Base-by-base conservation (phyloP, 2,888 invertebrate genomes). In the Xestia rhomboidea region DNA sequence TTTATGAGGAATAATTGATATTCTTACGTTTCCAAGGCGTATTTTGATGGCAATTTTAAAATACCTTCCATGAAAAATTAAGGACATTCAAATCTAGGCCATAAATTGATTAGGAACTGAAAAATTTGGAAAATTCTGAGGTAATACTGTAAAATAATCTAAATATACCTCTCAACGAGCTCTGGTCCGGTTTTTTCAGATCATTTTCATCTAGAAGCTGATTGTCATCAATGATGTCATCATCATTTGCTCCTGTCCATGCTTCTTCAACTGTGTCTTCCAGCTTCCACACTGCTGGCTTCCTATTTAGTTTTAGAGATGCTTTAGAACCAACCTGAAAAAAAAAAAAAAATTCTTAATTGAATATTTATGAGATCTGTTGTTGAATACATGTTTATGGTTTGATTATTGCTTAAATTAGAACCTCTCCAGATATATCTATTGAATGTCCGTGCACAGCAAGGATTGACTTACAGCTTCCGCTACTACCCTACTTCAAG, bases 161-260 rank as follows among this genome's bases (percentile, higher is more conserved):
- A 27, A 30, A 67, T 24, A 34, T 93, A 99, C 99, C 98, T 97
- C 97, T 98, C n/a, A 99, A 97, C 21, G 98, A 98, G 30, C 97
- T 96, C 46, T 98, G 98, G 90, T 98, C 98, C 6, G 99, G 99
- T 94, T 98, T 99, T 89, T 98, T 97, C 83, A 98, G 97, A 94
- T 99, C 99, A 79, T 98, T 98, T 89, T 99, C 99, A 94, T 99
- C 99, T 30, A 99, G 95, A 46, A 99, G 97, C 87, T 98, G 98
- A 94, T 99, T 98, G 81, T 98, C 98, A 94, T 99, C 98, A 86
- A 99, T 98, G 46, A 98, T 96, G 80, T 98, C 98, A 89, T 98
- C 98, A 90, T 99, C 98, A 79, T 97, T 97, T 71, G 95, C 91
- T 5, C 92, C 94, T 0, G 91, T 90, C 97, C 97, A 97, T 0